phyloP scores from a whole-genome alignment of 2,888 invertebrate genomes.

The Cryptus armator region DNA sequence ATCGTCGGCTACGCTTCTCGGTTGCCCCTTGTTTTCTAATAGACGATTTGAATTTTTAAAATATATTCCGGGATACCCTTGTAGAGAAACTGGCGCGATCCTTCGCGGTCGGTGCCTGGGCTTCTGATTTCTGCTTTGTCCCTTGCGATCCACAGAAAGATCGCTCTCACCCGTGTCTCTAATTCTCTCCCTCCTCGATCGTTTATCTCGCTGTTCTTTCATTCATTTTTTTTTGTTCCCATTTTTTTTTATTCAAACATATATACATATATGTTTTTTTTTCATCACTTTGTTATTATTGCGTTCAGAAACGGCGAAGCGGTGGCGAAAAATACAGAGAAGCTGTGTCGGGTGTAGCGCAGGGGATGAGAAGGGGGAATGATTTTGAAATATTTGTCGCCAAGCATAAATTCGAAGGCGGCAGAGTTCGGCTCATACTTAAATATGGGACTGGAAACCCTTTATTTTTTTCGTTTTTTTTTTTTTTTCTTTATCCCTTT shows the following conservation, averaged over 20 bases:
- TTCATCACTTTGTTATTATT: constrained; percentile 42
- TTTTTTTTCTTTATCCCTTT: constrained; percentile 63
- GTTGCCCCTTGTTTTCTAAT: constrained; percentile 77
- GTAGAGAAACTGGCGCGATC: constrained; percentile 28
- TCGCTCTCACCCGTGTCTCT: constrained; percentile 60
- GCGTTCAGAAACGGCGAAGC: constrained; percentile 2
- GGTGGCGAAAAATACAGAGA: constrained; percentile 55
- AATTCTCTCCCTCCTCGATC: constrained; percentile 70
- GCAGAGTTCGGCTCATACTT: constrained; percentile 80
- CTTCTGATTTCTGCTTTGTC: constrained; percentile 38
- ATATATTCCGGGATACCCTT: constrained; percentile 76
- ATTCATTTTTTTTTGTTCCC: constrained; percentile 53
- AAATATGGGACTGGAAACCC: constrained; percentile 80
- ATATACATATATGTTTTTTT: constrained; percentile 6
- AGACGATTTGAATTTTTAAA: constrained; percentile 82
- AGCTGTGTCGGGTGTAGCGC: constrained; percentile 29
- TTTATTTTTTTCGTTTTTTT: constrained; percentile 49
- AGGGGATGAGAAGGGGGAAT: constrained; percentile 68
- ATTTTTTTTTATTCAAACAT: constrained; percentile 33
- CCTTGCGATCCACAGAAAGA: constrained; percentile 38
- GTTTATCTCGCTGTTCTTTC: constrained; percentile 47
- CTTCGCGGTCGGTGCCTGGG: constrained; percentile 37
- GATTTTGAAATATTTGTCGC: constrained; percentile 84
- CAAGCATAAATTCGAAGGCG: constrained; percentile 82
- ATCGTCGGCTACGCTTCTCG: constrained; percentile 54